phyloP scores from a whole-genome alignment of 2,113 vertebrate genomes.

The Aegypius monachus region DNA sequence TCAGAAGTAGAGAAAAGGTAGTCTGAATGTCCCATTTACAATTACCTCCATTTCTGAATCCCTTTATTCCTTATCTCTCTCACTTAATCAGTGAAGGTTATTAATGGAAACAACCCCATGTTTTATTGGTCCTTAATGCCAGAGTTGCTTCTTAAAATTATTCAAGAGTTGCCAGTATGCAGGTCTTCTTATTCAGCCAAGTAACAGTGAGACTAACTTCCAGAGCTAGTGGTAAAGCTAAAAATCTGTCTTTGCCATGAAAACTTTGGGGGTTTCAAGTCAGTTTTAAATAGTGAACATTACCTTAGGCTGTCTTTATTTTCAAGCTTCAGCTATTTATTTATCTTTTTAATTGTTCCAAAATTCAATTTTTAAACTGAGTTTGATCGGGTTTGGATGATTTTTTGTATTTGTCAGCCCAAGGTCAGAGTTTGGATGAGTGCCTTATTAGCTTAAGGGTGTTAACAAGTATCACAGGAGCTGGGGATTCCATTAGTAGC shows the following conservation, averaged over 20 bases:
- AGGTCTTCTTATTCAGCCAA: background rate
- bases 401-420: background rate
- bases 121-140: background rate
- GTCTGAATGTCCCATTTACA: background rate
- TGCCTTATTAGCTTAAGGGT: background rate
- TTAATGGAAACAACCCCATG: background rate
- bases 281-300: background rate
- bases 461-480: background rate
- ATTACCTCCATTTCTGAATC: background rate
- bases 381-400: background rate
- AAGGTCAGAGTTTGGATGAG: background rate
- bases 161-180: background rate
- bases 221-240: background rate
- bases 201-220: background rate
- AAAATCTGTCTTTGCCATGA: background rate
- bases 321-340: constrained; percentile 15
- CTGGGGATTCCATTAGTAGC: background rate
- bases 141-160: background rate
- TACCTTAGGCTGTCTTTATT: background rate
- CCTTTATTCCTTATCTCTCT: background rate
- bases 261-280: background rate
- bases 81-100: background rate
- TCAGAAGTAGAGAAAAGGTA: background rate
- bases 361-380: background rate
- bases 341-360: constrained; percentile 19